Conservation (phyloP, 2,888 invertebrate genomes). For the Drosophila putrida region DNA sequence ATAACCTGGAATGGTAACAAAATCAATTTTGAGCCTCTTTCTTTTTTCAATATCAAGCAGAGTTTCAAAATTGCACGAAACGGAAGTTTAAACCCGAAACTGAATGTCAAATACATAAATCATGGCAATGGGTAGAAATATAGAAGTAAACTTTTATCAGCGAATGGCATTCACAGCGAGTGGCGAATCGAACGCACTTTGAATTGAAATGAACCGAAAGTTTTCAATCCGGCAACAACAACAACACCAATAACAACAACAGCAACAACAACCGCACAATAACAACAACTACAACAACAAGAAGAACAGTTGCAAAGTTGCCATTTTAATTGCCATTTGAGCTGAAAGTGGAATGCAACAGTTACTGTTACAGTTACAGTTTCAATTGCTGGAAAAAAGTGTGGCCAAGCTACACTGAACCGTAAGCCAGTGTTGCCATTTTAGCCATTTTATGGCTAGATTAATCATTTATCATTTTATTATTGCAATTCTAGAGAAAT, state of each 20-base stretch:
- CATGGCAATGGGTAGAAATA: slow-evolving; percentile 9
- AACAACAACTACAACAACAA: slow-evolving; percentile 12
- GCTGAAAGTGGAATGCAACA: slow-evolving; percentile 38
- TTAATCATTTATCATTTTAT: no score
- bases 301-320: slow-evolving; percentile 24
- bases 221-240: slow-evolving; percentile 32
- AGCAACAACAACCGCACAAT: slow-evolving; percentile 10
- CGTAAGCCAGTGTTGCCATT: slow-evolving; percentile 1
- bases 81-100: slow-evolving; percentile 14
- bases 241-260: slow-evolving; percentile 12
- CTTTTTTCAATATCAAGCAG: slow-evolving; percentile 15
- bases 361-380: slow-evolving; percentile 31
- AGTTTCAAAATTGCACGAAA: slow-evolving; percentile 17
- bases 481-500: no score
- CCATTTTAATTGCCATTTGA: slow-evolving; percentile 53
- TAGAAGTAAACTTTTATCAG: slow-evolving; percentile 22
- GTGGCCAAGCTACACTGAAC: slow-evolving; percentile 23
- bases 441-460: no score
- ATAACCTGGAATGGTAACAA: slow-evolving; percentile 1
- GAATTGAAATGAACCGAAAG: slow-evolving; percentile 45
- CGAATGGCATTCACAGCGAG: slow-evolving; percentile 14
- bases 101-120: slow-evolving; percentile 33
- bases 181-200: slow-evolving; percentile 37
- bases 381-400: slow-evolving; percentile 11
- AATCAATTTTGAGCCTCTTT: background rate